Evolutionary conservation across 35 echinoderm and acorn worm species (phyloP).

Genomic region (Anneissia japonica): DNA sequence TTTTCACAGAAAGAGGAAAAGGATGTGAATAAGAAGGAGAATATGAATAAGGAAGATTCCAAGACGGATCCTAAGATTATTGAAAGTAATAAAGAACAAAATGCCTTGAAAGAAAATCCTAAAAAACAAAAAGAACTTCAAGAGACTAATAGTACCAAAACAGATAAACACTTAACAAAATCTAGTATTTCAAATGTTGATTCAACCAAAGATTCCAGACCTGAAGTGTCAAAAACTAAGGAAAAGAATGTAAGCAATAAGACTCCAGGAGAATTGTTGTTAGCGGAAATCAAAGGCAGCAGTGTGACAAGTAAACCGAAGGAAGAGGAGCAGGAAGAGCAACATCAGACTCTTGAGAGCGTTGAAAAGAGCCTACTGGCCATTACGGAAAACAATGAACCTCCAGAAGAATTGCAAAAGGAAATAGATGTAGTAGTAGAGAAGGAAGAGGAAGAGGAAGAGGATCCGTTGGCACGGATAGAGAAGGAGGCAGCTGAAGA

Average conservation of each 20-base stretch:
- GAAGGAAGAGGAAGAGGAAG: not conserved
- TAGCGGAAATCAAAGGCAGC: not conserved
- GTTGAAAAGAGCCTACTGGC: slow-evolving; percentile 84
- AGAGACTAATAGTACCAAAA: not conserved
- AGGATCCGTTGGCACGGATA: not conserved
- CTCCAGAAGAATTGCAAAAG: not conserved
- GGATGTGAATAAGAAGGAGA: slow-evolving; percentile 37
- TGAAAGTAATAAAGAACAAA: slow-evolving; percentile 11
- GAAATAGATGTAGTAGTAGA: not conserved
- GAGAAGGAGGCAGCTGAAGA: not conserved
- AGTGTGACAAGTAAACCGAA: not conserved
- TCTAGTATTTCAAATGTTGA: not conserved
- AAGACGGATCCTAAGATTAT: not conserved
- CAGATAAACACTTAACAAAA: not conserved
- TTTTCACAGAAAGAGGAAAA: slow-evolving; percentile 48
- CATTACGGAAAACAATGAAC: not conserved
- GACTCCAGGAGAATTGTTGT: not conserved
- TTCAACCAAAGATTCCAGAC: not conserved
- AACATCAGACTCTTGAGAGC: slow-evolving; percentile 76
- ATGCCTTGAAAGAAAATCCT: slow-evolving; percentile 4
- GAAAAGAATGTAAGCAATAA: not conserved
- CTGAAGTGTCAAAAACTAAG: not conserved
- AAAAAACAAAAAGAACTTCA: not conserved
- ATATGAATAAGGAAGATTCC: slow-evolving; percentile 8
- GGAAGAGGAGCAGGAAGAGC: slow-evolving; percentile 72